A percentile compares a stretch with the other conserved stretches of the same genome.
Evolutionary conservation across 2,113 vertebrate species (phyloP).

Genomic region (Clupea harengus): DNA sequence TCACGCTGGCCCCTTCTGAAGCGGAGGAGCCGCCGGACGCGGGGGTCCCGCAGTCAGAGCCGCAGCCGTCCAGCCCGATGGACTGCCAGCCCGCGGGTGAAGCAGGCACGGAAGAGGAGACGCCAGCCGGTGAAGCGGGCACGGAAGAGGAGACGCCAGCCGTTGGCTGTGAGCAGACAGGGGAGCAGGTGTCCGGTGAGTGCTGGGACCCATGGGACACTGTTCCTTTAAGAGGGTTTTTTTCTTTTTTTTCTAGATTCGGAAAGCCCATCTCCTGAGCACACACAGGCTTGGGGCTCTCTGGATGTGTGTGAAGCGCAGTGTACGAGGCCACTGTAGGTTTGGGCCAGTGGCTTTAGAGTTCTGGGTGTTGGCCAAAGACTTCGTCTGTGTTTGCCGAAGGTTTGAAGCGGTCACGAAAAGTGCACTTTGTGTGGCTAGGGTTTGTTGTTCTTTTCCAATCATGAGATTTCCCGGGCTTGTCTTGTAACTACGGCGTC

Average conservation of each 20-base stretch:
- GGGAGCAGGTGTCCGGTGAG: slow-evolving; percentile 61
- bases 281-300: neutral
- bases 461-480: neutral
- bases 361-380: neutral
- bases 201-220: neutral
- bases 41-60: neutral
- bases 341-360: neutral
- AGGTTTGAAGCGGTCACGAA: neutral
- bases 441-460: neutral
- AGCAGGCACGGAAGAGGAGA: neutral
- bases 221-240: neutral
- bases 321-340: neutral
- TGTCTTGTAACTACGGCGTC: neutral
- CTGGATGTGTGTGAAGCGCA: neutral
- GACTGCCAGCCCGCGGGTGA: neutral
- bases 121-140: neutral
- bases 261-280: neutral
- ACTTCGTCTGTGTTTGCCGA: neutral
- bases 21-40: neutral
- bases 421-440: neutral
- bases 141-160: neutral
- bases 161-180: slow-evolving; percentile 14
- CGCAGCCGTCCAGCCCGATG: neutral
- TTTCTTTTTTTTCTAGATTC: neutral
- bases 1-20: neutral